phyloP scores from a whole-genome alignment of 2,888 invertebrate genomes.

The Leucoptera coffeella region DNA sequence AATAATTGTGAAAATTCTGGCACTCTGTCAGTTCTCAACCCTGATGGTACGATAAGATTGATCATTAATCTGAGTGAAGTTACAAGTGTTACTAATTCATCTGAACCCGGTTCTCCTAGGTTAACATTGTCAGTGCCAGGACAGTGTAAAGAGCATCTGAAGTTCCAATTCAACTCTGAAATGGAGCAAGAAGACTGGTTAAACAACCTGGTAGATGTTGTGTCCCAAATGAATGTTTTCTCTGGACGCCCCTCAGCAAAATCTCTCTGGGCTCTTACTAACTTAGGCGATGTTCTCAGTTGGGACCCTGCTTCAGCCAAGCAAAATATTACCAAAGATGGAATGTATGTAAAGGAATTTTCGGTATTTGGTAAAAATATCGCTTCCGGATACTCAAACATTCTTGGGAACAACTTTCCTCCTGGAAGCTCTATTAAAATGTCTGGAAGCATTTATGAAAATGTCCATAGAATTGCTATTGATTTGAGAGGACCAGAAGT shows the following conservation, averaged over 20 bases:
- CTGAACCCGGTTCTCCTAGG: slow-evolving; percentile 74
- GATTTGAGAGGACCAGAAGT: slow-evolving; percentile 63
- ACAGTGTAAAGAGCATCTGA: slow-evolving; percentile 54
- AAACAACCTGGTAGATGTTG: slow-evolving; percentile 70
- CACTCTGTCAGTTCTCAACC: slow-evolving; percentile 68
- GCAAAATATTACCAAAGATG: slow-evolving; percentile 45
- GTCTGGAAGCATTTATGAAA: slow-evolving; percentile 67
- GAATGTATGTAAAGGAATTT: slow-evolving; percentile 58
- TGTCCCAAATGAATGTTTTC: slow-evolving; percentile 66
- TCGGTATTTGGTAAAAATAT: slow-evolving; percentile 66
- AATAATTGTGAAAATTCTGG: slow-evolving; percentile 67
- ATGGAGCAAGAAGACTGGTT: slow-evolving; percentile 88
- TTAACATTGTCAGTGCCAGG: slow-evolving; percentile 69
- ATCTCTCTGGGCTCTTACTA: slow-evolving; percentile 74
- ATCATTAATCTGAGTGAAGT: slow-evolving; percentile 68
- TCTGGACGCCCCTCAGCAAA: slow-evolving; percentile 64
- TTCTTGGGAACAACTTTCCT: slow-evolving; percentile 67
- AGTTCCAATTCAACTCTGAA: slow-evolving; percentile 75
- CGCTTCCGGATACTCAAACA: slow-evolving; percentile 50
- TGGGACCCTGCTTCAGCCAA: slow-evolving; percentile 63
- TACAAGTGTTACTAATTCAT: slow-evolving; percentile 68
- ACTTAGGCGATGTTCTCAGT: slow-evolving; percentile 74
- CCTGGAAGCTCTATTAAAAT: slow-evolving; percentile 64
- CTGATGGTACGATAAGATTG: slow-evolving; percentile 74
- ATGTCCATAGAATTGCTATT: slow-evolving; percentile 64